phyloP scores from a whole-genome alignment of 2,888 invertebrate genomes.

The Caenorhabditis sulstoni region DNA sequence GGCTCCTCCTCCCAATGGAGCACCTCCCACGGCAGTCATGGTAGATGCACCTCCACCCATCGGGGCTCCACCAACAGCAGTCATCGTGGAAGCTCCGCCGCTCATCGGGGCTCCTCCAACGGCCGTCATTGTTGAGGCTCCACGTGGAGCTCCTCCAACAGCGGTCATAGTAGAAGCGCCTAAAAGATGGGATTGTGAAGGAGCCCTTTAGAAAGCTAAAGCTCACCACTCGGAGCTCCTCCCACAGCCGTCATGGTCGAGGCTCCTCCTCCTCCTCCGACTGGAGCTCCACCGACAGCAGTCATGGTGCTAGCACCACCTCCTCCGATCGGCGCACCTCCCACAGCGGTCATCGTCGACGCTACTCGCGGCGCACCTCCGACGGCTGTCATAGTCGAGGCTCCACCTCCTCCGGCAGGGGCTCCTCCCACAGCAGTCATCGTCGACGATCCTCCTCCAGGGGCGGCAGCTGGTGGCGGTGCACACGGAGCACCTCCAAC shows the following conservation, averaged over 20 bases:
- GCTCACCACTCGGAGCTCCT: conserved; percentile 23
- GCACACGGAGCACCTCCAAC: conserved; percentile 38
- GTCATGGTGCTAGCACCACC: conserved; percentile 64
- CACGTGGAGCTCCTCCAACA: too few species aligned
- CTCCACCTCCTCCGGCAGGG: conserved; percentile 45
- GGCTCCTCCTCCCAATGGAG: background rate
- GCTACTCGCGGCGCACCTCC: conserved; percentile 50
- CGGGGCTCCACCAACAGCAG: too few species aligned
- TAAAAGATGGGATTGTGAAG: too few species aligned
- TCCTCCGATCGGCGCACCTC: conserved; percentile 50
- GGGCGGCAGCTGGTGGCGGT: conserved; percentile 36
- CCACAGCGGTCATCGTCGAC: conserved; percentile 73
- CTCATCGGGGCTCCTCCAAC: too few species aligned
- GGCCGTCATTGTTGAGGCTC: too few species aligned
- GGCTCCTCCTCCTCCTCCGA: conserved; percentile 27
- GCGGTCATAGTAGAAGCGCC: background rate
- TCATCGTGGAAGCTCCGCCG: too few species aligned
- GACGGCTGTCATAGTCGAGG: conserved; percentile 50
- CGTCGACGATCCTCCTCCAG: conserved; percentile 48
- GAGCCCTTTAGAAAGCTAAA: too few species aligned
- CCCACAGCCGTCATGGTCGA: conserved; percentile 64
- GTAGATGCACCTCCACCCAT: too few species aligned
- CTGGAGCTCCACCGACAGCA: conserved; percentile 49
- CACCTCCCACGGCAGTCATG: too few species aligned
- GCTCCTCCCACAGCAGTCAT: conserved; percentile 51